Evolutionary conservation across 2,797 vertebrate species (phyloP), one percentile per base, ranked within the genome.

Genomic region (Lithobates sylvaticus): DNA sequence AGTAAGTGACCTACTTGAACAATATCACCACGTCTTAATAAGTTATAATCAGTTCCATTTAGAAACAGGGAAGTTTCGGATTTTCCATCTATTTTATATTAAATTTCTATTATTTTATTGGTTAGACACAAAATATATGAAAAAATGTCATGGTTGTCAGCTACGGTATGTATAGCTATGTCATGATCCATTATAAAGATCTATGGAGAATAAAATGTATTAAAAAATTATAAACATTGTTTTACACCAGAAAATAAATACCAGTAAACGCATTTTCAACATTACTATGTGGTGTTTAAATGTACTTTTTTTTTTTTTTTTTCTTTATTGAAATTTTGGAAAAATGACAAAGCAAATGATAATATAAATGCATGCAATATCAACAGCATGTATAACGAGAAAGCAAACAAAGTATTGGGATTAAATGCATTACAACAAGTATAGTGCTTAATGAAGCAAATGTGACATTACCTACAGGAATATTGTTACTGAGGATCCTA

Each of bases 111-210:
- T 39, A 10, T 75, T 75, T 81, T 81, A 86, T 86, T 70, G 74
- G 77, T 80, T 47, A 44, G 29, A 85, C 68, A 70, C 70, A 75
- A 12, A 75, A 69, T 86, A 69, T 76, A 81, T 69, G 18, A 81
- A 81, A 23, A 42, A 81, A 68, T 76, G 13, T 29, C 76, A 29
- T 42, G 42, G 5, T 39, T 81, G 70, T 74, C 69, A 74, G 6
- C 27, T 61, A 13, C 42, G 4, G 34, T 82, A 21, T 64, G 21
- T 64, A 39, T 64, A 73, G 8, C 10, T 42, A 64, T 73, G 8
- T 26, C 70, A 64, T 7, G 18, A n/a, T 50, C 32, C 26, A 50
- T 27, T 21, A 18, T 9, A 54, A 47, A 29, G 18, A 7, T 44
- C 50, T 10, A 67, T n/a, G n/a, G 72, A 47, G 54, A 61, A 23